phyloP scores from a whole-genome alignment of 2,888 invertebrate species.

The Lypha dubia region DNA sequence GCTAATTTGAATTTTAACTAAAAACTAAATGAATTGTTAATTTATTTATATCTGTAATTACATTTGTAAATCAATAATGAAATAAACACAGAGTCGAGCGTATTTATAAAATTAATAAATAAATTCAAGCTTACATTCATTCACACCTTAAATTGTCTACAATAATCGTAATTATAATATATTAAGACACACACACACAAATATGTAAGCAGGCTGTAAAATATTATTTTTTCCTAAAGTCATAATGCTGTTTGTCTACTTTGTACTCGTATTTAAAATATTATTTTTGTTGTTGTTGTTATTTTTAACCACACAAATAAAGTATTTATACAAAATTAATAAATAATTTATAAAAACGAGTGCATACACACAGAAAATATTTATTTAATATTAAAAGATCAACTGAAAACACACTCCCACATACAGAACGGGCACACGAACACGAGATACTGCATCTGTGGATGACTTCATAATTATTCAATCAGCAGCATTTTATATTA shows the following conservation, averaged over 20 bases:
- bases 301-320: constrained; percentile 4
- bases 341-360: constrained; percentile 29
- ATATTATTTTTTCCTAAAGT: neutral
- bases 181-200: no score
- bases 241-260: neutral
- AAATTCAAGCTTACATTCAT: neutral
- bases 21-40: constrained; percentile 31
- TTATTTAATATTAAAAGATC: constrained; percentile 4
- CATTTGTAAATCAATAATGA: neutral
- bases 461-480: constrained; percentile 42
- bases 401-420: neutral
- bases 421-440: neutral
- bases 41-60: constrained; percentile 23
- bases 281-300: no score
- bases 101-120: no score
- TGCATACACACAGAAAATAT: constrained; percentile 7
- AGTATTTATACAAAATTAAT: constrained; percentile 3
- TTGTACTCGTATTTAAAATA: neutral
- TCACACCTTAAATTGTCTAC: constrained; percentile 7
- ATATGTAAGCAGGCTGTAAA: neutral
- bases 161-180: neutral
- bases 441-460: no score
- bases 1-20: constrained; percentile 9
- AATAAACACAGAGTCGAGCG: neutral
- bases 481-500: constrained; percentile 67